phyloP scores from a whole-genome alignment of 2,797 vertebrate species.

The Crotalus adamanteus region DNA sequence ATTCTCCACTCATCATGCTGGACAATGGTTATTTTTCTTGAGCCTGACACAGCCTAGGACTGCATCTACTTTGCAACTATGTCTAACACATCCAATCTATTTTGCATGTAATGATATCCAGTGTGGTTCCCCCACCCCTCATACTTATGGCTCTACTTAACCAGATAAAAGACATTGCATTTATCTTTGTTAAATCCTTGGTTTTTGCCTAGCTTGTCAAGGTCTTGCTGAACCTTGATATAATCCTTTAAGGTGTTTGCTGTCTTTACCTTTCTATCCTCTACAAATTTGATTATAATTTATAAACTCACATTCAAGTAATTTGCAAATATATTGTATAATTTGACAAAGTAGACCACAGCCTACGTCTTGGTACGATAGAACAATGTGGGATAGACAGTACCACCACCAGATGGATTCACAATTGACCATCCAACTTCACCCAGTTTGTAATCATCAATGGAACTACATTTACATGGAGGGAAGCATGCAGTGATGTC shows the following conservation, averaged over 20 bases:
- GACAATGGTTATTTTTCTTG: not conserved
- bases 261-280: not conserved
- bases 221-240: not conserved
- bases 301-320: not conserved
- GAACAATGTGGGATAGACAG: no score
- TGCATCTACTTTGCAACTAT: not conserved
- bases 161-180: not conserved
- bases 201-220: not conserved
- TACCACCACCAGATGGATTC: no score
- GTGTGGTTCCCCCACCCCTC: not conserved
- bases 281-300: not conserved
- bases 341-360: not conserved
- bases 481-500: no score
- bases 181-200: not conserved
- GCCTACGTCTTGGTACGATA: not conserved
- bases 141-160: not conserved
- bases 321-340: not conserved
- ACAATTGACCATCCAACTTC: no score
- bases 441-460: no score
- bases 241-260: not conserved
- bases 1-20: no score
- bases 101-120: not conserved
- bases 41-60: not conserved
- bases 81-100: not conserved
- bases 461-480: no score